Evolutionary conservation across 1,140 invertebrate genomes (phyloP), one percentile per base, ranked within the genome.

Genomic region (Micrasema minimum): DNA sequence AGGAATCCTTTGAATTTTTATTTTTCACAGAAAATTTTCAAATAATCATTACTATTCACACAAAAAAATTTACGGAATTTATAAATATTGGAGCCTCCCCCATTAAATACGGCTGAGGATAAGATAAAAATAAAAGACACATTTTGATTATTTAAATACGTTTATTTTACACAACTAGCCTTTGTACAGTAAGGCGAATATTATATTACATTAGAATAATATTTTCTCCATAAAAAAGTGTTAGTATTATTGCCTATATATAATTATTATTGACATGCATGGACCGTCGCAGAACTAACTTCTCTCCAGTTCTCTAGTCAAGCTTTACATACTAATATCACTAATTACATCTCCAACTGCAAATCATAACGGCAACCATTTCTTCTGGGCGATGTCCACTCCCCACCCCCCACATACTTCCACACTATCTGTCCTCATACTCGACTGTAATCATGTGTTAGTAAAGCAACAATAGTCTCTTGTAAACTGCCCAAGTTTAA

Each of bases 121-220:
- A 22, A 20, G 18, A 50, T 50, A 9, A 38, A 38, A 55, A 59
- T 38, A 38, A 59, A 59, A 59, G 38, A 9, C 37, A 10, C 23
- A 31, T 55, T 31, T 26, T 10, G 43, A 41, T 59, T 59, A 50
- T 66, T 66, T 37, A 51, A 66, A 66, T 66, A 69, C 41, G 46
- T 59, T 46, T 69, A 69, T 61, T 59, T 46, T 59, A 61, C 31
- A 69, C 67, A 62, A 69, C 67, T 69, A 69, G 41, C 53, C 50
- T 68, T 68, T 68, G 66, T 68, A 68, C 66, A 68, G 41, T 68
- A 68, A 46, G 35, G 57, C 59, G 59, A 26, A 61, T 69, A 69
- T 48, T 59, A 59, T 59, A 59, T 59, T 41, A 59, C 37, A 26
- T 46, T 64, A 18, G 23, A 31, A 64, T 64, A 31, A 64, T 64